Conservation (phyloP, 2,113 vertebrate species). For the Martes martes region DNA sequence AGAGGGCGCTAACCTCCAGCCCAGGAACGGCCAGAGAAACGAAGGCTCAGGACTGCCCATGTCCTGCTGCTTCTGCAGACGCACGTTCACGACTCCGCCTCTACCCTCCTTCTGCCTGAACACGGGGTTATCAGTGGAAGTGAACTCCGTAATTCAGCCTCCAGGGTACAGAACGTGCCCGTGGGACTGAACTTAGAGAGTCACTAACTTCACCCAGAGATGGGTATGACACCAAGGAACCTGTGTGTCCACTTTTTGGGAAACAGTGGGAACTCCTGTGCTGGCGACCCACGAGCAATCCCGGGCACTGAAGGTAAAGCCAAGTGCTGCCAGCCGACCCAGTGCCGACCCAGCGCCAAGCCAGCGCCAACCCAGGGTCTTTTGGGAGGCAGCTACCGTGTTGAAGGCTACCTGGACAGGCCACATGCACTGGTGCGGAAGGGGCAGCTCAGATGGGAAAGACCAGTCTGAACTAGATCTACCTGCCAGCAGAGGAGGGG, state of each 20-base stretch:
- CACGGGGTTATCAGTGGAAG: not conserved
- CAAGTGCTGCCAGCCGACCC: not conserved
- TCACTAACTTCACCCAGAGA: not conserved
- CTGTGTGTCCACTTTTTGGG: not conserved
- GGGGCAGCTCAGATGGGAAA: not conserved
- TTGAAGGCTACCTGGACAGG: rapidly evolving
- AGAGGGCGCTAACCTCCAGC: not conserved
- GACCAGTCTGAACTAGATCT: rapidly evolving
- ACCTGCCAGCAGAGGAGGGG: not conserved
- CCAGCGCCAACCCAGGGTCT: too few species aligned
- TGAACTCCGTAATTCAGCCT: not conserved
- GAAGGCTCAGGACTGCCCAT: too few species aligned
- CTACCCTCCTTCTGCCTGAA: not conserved
- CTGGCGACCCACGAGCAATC: not conserved
- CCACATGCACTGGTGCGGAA: rapidly evolving
- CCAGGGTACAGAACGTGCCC: not conserved
- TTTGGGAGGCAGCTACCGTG: not conserved
- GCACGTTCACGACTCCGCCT: too few species aligned
- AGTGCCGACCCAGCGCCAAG: too few species aligned
- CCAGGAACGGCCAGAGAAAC: not conserved
- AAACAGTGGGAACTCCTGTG: not conserved
- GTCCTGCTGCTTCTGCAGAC: not conserved
- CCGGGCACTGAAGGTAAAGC: not conserved
- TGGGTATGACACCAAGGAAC: not conserved
- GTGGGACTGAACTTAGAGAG: not conserved